Base-by-base conservation (phyloP, 2,888 invertebrate species). In the Lysandra coridon region DNA sequence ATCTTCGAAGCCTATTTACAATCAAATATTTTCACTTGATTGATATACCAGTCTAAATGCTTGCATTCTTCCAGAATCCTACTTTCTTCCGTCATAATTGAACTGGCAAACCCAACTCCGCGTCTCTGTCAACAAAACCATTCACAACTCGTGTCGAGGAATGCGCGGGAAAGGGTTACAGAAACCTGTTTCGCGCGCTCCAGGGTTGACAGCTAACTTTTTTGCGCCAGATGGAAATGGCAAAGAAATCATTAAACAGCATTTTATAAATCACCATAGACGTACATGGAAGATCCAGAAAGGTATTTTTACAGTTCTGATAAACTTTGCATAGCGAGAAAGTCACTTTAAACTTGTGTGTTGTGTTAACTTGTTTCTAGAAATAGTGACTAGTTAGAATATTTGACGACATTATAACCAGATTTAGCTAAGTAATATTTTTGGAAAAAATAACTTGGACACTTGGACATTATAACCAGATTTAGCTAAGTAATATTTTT, bases 131-230 rank as follows among this genome's bases (percentile, higher is more conserved):
- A 69, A 64, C 49, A 78, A n/a, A 69, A 49, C 44, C 44, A 79
- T 75, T 79, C 62, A 79, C 62, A 74, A 37, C 86, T 88, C 89
- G 87, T 88, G 87, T 87, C 87, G 84, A 82, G 82, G 84, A 84
- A 84, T 84, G 84, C 81, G 74, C 79, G 78, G 78, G 81, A 74
- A 79, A 77, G 80, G 80, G 78, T 76, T 69, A 76, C 10, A 49
- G 76, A 64, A 79, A 79, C 76, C 62, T 44, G 76, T 76, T 79
- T 77, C 76, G 79, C 79, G 53, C 64, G 57, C 76, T 49, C 14
- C 64, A 79, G 79, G 79, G 79, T 73, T 79, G 75, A 44, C 75
- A 79, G 44, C 5, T 37, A 12, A 37, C 14, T 30, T 69, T 69
- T 69, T 69, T 69, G 37, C 69, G 37, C 4, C 17, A 33, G 5